Conservation (phyloP, 2,797 vertebrate species). For the Ptychadena robeensis region DNA sequence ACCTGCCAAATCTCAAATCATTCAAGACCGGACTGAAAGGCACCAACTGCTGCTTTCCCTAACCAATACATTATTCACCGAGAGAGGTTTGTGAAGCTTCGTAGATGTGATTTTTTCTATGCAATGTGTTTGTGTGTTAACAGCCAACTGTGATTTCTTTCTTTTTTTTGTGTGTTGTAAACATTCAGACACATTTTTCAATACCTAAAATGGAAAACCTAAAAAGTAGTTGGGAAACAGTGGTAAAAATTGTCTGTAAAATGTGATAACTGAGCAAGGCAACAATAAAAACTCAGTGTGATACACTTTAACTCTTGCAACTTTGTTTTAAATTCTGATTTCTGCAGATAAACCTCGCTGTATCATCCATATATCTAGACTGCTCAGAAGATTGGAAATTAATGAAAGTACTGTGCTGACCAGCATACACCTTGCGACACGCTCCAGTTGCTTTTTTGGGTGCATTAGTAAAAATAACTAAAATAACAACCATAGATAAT, state of each 20-base stretch:
- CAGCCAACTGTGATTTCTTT: background rate
- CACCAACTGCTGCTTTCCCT: conserved; percentile 50
- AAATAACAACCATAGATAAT: background rate
- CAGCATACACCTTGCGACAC: background rate
- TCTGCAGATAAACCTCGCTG: background rate
- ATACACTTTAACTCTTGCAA: background rate
- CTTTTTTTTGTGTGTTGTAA: background rate
- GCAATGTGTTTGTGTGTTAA: background rate
- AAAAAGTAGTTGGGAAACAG: background rate
- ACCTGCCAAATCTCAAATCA: conserved; percentile 62
- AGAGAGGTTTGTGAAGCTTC: conserved; percentile 24
- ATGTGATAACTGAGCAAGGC: background rate
- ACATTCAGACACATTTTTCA: conserved; percentile 3
- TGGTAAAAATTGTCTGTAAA: background rate
- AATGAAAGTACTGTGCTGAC: background rate
- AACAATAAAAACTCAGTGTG: background rate
- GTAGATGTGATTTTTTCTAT: conserved; percentile 8
- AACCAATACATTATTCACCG: conserved; percentile 54
- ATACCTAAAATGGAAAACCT: background rate
- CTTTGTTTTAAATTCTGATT: background rate
- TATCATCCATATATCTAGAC: background rate
- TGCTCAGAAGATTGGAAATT: background rate
- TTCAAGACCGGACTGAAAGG: conserved; percentile 49
- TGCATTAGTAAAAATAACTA: background rate
- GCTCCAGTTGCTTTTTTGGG: background rate